phyloP scores from a whole-genome alignment of 2,113 vertebrate species.

The Oceanodroma tethys region DNA sequence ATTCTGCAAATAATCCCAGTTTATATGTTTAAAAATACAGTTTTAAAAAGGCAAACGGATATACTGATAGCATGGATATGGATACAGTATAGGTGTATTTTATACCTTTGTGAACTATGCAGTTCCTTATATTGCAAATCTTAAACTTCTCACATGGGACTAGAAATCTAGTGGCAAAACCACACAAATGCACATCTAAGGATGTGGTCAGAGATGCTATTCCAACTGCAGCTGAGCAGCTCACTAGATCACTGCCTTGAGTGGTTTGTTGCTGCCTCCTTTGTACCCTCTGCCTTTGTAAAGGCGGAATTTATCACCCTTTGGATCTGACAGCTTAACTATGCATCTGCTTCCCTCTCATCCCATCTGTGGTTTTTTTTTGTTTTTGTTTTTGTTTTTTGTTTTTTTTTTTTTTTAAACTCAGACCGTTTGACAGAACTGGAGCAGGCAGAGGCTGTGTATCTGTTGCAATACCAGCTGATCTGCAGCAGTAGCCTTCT shows the following conservation, averaged over 20 bases:
- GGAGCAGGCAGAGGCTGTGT: not conserved
- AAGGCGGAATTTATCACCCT: not conserved
- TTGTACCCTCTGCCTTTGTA: not conserved
- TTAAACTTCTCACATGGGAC: not conserved
- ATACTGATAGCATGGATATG: not conserved
- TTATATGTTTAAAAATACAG: not conserved
- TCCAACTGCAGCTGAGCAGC: not conserved
- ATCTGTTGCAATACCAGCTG: not conserved
- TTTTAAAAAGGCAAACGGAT: not conserved
- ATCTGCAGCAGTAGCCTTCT: not conserved
- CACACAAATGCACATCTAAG: not conserved
- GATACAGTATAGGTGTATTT: not conserved
- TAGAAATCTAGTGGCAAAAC: not conserved
- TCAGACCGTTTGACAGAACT: not conserved
- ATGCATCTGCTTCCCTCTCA: conserved; percentile 12
- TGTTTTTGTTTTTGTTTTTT: not conserved
- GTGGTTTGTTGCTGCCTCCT: not conserved
- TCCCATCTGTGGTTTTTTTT: not conserved
- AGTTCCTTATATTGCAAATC: not conserved
- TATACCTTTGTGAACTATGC: not conserved
- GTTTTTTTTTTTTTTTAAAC: not conserved
- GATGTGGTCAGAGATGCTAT: not conserved
- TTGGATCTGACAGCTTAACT: conserved; percentile 17
- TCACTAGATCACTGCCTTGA: not conserved
- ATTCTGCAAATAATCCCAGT: not conserved